These are phyloP conservation scores for Myiotriccus ornatus DNA, from an alignment of 2,797 vertebrate species.

Conservation along the genomic window DNA sequence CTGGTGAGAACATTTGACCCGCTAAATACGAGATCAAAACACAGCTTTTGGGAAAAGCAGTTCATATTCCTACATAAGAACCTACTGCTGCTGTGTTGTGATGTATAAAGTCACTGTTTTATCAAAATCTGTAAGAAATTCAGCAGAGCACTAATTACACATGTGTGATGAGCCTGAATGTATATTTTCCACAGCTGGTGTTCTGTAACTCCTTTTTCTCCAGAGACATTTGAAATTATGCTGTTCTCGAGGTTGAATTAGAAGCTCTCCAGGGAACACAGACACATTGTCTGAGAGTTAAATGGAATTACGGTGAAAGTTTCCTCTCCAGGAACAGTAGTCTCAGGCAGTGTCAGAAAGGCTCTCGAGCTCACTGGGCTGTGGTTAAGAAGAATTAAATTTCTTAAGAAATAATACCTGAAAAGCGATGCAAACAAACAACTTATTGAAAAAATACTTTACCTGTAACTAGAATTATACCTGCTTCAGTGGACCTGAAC, in stretches of 20 bases:
- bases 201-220: not conserved
- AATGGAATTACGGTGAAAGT: not conserved
- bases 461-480: slow-evolving; percentile 14
- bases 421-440: slow-evolving; percentile 18
- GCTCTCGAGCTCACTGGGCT: not conserved
- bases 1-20: not conserved
- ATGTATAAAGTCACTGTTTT: not conserved
- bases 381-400: slow-evolving; percentile 8
- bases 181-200: not conserved
- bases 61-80: not conserved
- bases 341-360: not conserved
- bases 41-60: not conserved
- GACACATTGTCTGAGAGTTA: not conserved
- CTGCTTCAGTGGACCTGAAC: not conserved
- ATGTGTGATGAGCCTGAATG: not conserved
- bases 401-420: not conserved
- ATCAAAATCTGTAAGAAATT: not conserved
- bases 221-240: not conserved
- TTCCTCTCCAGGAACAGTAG: not conserved
- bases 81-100: not conserved
- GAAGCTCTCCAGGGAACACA: not conserved
- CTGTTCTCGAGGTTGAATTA: not conserved
- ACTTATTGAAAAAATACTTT: not conserved
- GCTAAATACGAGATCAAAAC: not conserved
- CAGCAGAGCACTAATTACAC: not conserved